Base-by-base conservation (phyloP, 2,113 vertebrate species). In the Formicarius rufipectus region DNA sequence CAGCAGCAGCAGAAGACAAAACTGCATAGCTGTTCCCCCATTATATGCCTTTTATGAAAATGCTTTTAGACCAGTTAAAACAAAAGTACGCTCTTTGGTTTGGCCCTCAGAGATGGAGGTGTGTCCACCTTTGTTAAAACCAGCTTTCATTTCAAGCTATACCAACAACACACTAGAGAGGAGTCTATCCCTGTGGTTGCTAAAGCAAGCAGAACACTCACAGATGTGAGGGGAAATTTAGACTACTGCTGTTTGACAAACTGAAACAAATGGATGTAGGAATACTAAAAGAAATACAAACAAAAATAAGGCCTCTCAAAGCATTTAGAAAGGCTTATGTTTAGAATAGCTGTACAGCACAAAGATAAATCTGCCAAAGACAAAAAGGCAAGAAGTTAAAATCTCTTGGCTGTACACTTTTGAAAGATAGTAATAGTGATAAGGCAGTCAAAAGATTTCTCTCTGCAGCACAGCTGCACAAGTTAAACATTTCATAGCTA, bases 371-470 rank as follows among this genome's bases (percentile, higher is more conserved):
- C 50, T 93, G 87, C 74, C 87, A 90, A 67, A 84, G 68, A 68
- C 50, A 94, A 74, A 93, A 83, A 55, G 14, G 24, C 39, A 97
- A 95, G 67, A 83, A 91, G 88, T 64, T n/a, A 60, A 90, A 95
- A 90, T 75, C 68, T 75, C 50, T 76, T 69, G 55, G 42, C 63
- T 84, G 27, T 49, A 81, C 45, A 30, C 27, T 86, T 85, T 44
- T 63, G 40, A 44, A 87, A 95, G 45, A 91, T 58, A 20, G 75
- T 12, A 74, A 78, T 39, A 75, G 18, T 12, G n/a, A 72, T 93
- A 84, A 42, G 12, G 42, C 40, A 85, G 58, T 74, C 28, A 72
- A 81, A 78, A 89, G 23, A 78, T 50, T 68, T 44, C 25, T 80
- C 69, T 75, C 40, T 49, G 16, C 40, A 77, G 55, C 21, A 78